These are phyloP conservation scores for Cerceris rybyensis DNA, from an alignment of 2,888 invertebrate species.

Conservation along the genomic window DNA sequence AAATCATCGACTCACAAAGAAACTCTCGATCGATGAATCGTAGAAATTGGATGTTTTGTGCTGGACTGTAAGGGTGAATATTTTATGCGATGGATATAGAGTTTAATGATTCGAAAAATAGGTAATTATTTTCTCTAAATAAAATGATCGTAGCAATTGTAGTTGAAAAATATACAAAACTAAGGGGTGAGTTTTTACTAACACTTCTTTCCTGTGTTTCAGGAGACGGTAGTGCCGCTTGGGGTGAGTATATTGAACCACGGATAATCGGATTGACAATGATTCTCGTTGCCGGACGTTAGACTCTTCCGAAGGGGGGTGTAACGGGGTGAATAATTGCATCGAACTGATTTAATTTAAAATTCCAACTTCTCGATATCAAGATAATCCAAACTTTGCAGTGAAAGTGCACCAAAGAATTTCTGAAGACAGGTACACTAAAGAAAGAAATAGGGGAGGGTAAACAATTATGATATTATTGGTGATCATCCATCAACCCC, in stretches of 20 bases:
- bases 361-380: not conserved
- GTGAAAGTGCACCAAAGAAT: too few relatives aligned
- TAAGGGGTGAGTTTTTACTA: too few relatives aligned
- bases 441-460: too few relatives aligned
- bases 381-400: too few relatives aligned
- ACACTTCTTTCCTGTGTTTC: conserved; percentile 32
- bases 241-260: conserved; percentile 25
- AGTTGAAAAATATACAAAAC: not conserved
- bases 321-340: not conserved
- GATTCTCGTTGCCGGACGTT: not conserved
- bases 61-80: not conserved
- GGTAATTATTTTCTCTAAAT: not conserved
- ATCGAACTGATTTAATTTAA: not conserved
- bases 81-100: too few relatives aligned
- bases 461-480: too few relatives aligned
- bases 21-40: not conserved
- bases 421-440: too few relatives aligned
- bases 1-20: conserved; percentile 13
- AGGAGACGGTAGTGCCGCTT: conserved; percentile 3
- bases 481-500: too few relatives aligned
- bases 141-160: not conserved
- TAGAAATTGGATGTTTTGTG: not conserved
- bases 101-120: not conserved
- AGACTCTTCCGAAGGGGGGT: not conserved
- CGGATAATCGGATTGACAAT: not conserved